Evolutionary conservation across 2,797 vertebrate genomes (phyloP), one percentile per base, ranked within the genome.

Genomic region (Xenops minutus): DNA sequence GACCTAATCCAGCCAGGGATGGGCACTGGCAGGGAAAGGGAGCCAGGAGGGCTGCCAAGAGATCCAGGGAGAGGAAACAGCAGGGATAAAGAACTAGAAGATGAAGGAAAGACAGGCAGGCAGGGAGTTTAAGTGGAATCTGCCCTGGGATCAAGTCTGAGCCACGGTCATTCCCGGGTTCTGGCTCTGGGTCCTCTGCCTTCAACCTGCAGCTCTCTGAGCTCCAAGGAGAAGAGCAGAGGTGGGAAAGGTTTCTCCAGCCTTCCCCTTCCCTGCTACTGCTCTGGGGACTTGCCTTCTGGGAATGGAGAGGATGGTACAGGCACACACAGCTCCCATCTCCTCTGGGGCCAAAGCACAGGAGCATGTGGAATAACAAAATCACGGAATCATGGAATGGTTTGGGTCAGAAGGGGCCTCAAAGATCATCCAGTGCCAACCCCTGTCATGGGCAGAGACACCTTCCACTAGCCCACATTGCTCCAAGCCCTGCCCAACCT

Each of bases 291-390:
- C 5, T 32, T 66, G 7, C 12, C 14, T 19, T 7, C 30, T 59
- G 22, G 54, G 72, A 75, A 24, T 1, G 46, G 46, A 24, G 46
- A 23, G 46, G 46, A 24, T 48, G 23, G 22, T 14, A 48, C 12
- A 48, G 46, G 21, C 4, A 12, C 7, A 13, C 10, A 1, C 6
- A 9, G 6, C 20, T 59, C 24, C 68, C 0, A 0, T 10, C 23
- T 83, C 32, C 6, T 37, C 23, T 5, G 2, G 16, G 43, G 13
- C 27, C 49, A 63, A 63, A 69, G 14, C 5, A 4, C 5, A 18
- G 14, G 36, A 29, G 26, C 1, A 7, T 26, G 36, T 29, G 36
- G 12, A 61, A 20, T 39, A 15, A 62, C 36, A 68, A 16, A 17
- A 62, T 13, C 27, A 15, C 15, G 23, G 29, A 76, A 71, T 44